Conservation (phyloP, 2,888 invertebrate species). For the Julus scanicus region DNA sequence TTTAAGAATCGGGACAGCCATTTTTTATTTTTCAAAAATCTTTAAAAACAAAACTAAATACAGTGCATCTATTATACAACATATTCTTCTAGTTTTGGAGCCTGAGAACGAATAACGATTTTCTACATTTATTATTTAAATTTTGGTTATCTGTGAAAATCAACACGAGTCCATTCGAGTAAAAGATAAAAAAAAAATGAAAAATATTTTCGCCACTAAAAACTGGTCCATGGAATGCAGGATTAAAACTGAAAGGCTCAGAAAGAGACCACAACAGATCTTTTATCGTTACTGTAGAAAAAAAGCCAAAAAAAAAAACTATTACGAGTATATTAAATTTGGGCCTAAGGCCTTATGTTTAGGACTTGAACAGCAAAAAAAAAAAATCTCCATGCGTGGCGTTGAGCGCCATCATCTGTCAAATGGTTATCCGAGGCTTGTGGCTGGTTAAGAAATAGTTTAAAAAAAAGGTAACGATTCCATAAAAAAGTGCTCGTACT, state of each 20-base stretch:
- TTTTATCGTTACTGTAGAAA: constrained; percentile 25
- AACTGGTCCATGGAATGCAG: neutral
- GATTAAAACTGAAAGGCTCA: constrained; percentile 21
- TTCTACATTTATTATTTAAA: neutral
- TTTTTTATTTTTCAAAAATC: too few species aligned
- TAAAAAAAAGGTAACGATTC: constrained; percentile 34
- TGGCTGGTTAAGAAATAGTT: constrained; percentile 43
- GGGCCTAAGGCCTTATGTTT: neutral
- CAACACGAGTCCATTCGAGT: neutral
- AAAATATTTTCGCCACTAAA: neutral
- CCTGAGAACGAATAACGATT: neutral
- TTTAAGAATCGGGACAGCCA: too few species aligned
- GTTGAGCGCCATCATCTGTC: constrained; percentile 36
- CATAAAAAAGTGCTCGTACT: constrained; percentile 46
- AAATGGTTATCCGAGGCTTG: constrained; percentile 43
- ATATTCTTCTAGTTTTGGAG: too few species aligned
- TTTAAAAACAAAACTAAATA: too few species aligned
- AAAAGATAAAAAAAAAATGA: neutral
- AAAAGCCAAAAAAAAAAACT: neutral
- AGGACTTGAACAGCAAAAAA: neutral
- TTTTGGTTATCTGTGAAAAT: neutral
- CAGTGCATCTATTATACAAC: too few species aligned
- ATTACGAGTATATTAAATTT: constrained; percentile 27
- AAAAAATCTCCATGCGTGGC: neutral
- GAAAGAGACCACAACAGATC: constrained; percentile 23